Base-by-base conservation (phyloP, 2,888 invertebrate species). In the Hirtodrosophila trivittata region DNA sequence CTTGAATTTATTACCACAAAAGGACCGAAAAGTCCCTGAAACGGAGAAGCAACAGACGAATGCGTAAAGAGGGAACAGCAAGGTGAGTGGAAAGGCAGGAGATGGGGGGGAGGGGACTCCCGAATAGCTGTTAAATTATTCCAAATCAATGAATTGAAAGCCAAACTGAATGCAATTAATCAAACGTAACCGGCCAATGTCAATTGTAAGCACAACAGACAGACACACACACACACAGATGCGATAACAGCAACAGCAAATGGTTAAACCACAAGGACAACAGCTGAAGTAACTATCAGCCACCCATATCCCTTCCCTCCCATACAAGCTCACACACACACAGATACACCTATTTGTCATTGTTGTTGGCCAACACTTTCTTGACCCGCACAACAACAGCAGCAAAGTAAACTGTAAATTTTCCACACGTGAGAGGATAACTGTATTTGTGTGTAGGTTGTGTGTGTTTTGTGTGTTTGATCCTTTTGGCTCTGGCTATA, bases 151-250 rank as follows among this genome's bases (percentile, higher is more conserved):
- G 81, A 65, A 38, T 73, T 63, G 75, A 59, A 73, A 80, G 52
- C 65, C 64, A 50, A 72, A 82, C 75, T 75, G 64, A 77, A 59
- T 60, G 70, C 73, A 86, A 82, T 82, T 82, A 86, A 86, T 82
- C 82, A 82, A 75, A 84, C 58, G 75, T 66, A 66, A 68, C 46
- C 66, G 59, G 42, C 76, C 64, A 70, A 70, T 70, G 81, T 68
- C 76, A 73, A 78, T 65, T 78, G 62, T 59, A 66, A 41, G 55
- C 62, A 30, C 7, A 8, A 25, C 37, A 62, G 32, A 52, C 13
- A 50, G 7, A 45, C 14, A 10, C n/a, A 55, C n/a, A 18, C 7
- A 38, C 26, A 45, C 33, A 32, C 26, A 28, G 9, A 14, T 28
- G 12, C 12, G 21, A 10, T 14, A 30, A 39, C 14, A 9, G 37